Base-by-base conservation (phyloP, 2,113 vertebrate species). In the Polypterus senegalus region DNA sequence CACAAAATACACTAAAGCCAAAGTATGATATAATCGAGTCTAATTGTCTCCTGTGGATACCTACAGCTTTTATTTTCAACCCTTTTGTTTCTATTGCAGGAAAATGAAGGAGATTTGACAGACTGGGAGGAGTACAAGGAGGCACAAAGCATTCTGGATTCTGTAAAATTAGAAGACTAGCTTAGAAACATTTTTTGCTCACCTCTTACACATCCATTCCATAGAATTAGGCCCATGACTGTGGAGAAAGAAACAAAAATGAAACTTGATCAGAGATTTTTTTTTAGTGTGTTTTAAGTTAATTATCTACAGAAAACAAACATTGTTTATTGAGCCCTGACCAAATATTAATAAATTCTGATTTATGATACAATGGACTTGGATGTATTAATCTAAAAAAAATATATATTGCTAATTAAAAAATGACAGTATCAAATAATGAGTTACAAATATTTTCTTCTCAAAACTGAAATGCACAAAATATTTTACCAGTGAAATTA, bases 101-200 rank as follows among this genome's bases (percentile, higher is more conserved):
- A 96, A 75, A 79, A 81, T 59, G 92, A 91, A 72, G 91, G 86
- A 71, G 93, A 97, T 7, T 81, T 97, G 81, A 83, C 82, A 66
- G 92, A 97, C 74, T 64, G 84, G 1, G 88, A 91, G 65, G 93
- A 97, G 73, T 97, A 88, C 78, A 93, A 90, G 79, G 91, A 94
- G 71, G 95, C 92, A 57, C 83, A 79, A 73, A 78, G 71, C 67
- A 61, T 92, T 53, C 78, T 97, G 78, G 89, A 92, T 61, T 95
- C 92, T 47, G 88, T 95, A 74, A 91, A 96, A 78, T 81, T 97
- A 76, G 88, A 93, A 78, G 90, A 81, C 71, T 97, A 84, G 27
- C 27, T 27, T 27, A 27, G 27, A 27, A 27, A 27, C 27, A 89
- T 67, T 62, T 51, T 75, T 76, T 74, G 70, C 64, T 75, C 71